Conservation (phyloP, 2,888 invertebrate genomes). For the Diabrotica balteata region DNA sequence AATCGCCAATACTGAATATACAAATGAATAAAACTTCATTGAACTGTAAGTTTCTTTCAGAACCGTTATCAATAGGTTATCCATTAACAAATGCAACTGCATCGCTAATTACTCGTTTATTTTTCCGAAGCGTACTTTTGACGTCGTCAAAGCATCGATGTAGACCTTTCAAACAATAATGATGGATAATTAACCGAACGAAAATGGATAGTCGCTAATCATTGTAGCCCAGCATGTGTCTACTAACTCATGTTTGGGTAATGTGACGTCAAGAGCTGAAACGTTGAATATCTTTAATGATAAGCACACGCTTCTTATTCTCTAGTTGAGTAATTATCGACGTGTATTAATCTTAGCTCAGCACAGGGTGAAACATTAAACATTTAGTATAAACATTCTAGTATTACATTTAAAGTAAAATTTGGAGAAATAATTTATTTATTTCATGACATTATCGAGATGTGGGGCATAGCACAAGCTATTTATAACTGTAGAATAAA, state of each 20-base stretch:
- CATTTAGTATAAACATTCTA: too few species aligned
- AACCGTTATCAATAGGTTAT: background rate
- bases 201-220: constrained; percentile 26
- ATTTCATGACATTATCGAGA: too few species aligned
- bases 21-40: background rate
- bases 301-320: constrained; percentile 13
- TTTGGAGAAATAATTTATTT: too few species aligned
- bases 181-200: constrained; percentile 23
- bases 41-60: background rate
- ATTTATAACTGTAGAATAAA: too few species aligned
- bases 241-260: constrained; percentile 6
- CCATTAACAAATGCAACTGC: background rate
- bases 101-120: background rate
- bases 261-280: constrained; percentile 19
- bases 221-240: constrained; percentile 24
- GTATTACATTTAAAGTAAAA: too few species aligned
- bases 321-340: constrained; percentile 14
- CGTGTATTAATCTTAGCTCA: too few species aligned
- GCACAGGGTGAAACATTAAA: too few species aligned
- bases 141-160: constrained; percentile 3
- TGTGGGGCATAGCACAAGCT: too few species aligned
- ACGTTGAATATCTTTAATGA: constrained; percentile 19
- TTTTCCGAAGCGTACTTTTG: constrained; percentile 2
- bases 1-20: too few species aligned
- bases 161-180: constrained; percentile 1